Evolutionary conservation across 2,797 vertebrate species (phyloP).

Genomic region (Sebastes melanostomus): DNA sequence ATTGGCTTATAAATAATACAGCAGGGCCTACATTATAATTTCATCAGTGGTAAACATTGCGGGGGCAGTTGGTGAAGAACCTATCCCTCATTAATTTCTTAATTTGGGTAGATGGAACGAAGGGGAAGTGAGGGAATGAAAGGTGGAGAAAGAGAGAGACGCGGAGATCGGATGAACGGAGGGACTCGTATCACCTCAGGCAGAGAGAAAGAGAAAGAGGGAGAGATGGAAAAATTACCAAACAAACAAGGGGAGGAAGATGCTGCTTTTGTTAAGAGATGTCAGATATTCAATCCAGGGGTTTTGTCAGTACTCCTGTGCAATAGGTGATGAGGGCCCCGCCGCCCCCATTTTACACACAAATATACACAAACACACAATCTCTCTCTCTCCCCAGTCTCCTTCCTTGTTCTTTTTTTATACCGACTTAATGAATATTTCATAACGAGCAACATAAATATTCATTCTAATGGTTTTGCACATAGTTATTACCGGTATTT

Average conservation of each 20-base stretch:
- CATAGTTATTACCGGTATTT: constrained; percentile 95
- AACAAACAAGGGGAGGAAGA: constrained; percentile 83
- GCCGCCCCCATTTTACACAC: constrained; percentile 68
- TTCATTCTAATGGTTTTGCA: constrained; percentile 99
- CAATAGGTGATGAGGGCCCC: constrained; percentile 69
- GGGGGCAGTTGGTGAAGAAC: constrained; percentile 92
- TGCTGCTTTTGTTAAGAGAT: constrained; percentile 88
- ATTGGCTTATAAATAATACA: constrained; percentile 99
- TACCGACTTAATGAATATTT: constrained; percentile 96
- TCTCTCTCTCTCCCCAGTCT: constrained; percentile 56
- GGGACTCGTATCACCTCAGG: constrained; percentile 87
- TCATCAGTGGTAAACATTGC: constrained; percentile 99
- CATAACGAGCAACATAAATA: constrained; percentile 97
- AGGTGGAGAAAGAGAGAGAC: constrained; percentile 75
- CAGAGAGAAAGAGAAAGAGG: constrained; percentile 76
- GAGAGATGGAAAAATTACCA: constrained; percentile 60
- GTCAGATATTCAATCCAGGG: constrained; percentile 92
- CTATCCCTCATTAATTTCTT: constrained; percentile 99
- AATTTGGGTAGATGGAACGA: constrained; percentile 97
- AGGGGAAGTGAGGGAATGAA: constrained; percentile 77
- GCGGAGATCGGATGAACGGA: constrained; percentile 84
- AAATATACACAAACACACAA: constrained; percentile 65
- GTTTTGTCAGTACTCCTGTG: constrained; percentile 88
- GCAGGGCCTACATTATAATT: constrained; percentile 96
- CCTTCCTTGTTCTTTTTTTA: constrained; percentile 77